phyloP scores from a whole-genome alignment of 2,113 vertebrate genomes.

The Rhombomys opimus region DNA sequence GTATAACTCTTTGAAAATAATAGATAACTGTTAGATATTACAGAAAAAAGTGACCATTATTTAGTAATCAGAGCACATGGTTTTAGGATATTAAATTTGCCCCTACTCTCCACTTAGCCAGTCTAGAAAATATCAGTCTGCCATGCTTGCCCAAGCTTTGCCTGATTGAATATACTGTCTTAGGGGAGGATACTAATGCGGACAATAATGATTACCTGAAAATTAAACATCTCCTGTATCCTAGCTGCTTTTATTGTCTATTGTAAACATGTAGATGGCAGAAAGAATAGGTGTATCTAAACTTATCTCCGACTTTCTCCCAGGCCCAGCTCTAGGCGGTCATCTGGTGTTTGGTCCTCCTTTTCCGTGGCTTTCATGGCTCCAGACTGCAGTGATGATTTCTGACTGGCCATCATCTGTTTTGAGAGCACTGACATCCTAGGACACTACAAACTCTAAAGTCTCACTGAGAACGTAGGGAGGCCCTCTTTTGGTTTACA shows the following conservation, averaged over 20 bases:
- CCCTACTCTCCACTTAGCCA: neutral
- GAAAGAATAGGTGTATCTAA: neutral
- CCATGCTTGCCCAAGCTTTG: neutral
- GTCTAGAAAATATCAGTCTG: neutral
- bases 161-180: neutral
- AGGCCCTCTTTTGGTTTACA: neutral
- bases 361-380: neutral
- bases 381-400: fast-evolving
- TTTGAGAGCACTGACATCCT: neutral
- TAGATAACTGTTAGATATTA: neutral
- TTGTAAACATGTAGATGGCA: neutral
- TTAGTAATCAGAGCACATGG: neutral
- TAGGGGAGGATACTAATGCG: neutral
- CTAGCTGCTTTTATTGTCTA: neutral
- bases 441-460: neutral
- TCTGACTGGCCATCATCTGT: neutral
- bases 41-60: neutral
- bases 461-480: neutral
- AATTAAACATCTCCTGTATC: neutral
- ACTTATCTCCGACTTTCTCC: fast-evolving
- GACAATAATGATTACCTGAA: neutral
- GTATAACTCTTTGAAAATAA: neutral
- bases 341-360: neutral
- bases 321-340: neutral
- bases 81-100: neutral